phyloP scores from a whole-genome alignment of 2,797 vertebrate genomes.

The Tamandua tetradactyla region DNA sequence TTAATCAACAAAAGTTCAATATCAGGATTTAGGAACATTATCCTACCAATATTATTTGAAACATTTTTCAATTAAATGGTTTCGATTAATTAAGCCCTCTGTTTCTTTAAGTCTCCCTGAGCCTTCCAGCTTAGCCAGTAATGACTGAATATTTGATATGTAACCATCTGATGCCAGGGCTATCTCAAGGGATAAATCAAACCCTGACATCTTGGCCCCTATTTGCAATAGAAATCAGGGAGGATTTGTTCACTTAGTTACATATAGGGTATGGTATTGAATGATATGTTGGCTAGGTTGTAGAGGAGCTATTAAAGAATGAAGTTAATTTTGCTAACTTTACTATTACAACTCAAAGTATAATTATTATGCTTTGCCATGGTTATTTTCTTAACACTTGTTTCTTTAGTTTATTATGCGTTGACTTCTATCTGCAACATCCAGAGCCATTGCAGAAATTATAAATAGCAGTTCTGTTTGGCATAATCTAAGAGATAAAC shows the following conservation, averaged over 20 bases:
- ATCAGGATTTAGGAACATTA: not conserved
- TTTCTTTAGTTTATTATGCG: not conserved
- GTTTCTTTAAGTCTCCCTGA: not conserved
- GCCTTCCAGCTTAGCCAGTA: not conserved
- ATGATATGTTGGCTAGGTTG: not conserved
- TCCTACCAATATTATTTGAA: not conserved
- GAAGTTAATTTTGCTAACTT: not conserved
- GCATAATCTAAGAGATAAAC: not conserved
- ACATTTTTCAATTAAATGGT: not conserved
- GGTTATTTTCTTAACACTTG: not conserved
- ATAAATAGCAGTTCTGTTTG: not conserved
- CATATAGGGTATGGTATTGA: not conserved
- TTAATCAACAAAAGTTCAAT: not conserved
- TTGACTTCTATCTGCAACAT: not conserved
- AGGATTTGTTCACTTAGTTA: not conserved
- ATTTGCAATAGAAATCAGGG: not conserved
- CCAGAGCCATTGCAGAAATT: not conserved
- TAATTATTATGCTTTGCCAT: not conserved
- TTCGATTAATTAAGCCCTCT: not conserved
- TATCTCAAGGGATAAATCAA: not conserved
- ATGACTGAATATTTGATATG: not conserved
- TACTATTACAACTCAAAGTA: not conserved
- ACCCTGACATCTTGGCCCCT: not conserved
- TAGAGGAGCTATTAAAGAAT: not conserved
- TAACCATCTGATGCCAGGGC: not conserved